Conservation (phyloP, 2,888 invertebrate genomes). For the Agelastica alni region DNA sequence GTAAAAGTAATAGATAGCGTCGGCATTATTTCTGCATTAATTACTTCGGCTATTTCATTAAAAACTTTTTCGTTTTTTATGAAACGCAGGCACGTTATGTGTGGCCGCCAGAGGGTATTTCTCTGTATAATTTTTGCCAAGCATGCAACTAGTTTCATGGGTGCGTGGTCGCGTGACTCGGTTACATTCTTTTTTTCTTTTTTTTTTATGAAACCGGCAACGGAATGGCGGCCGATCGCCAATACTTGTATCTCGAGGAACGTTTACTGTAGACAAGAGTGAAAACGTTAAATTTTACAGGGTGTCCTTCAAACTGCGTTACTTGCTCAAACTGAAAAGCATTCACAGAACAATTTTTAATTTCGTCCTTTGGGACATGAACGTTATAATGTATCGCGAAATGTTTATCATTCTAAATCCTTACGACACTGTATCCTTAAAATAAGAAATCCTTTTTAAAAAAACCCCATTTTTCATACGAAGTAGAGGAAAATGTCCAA, state of each 20-base stretch:
- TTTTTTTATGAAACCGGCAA: neutral
- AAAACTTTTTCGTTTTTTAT: neutral
- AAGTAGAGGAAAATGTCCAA: no score
- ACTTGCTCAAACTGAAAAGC: no score
- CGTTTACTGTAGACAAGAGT: neutral
- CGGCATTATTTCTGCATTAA: neutral
- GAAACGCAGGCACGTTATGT: slow-evolving; percentile 3
- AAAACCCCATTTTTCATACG: no score
- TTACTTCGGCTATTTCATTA: neutral
- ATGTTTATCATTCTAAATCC: no score
- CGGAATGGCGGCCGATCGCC: neutral
- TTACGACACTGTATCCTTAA: no score
- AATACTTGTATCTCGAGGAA: neutral
- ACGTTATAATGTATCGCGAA: no score
- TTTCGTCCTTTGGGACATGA: no score
- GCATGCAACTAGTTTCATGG: slow-evolving; percentile 17
- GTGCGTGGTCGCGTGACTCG: slow-evolving; percentile 13
- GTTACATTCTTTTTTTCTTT: slow-evolving; percentile 10
- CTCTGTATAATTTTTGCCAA: slow-evolving; percentile 1
- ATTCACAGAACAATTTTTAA: no score
- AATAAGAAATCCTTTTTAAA: no score
- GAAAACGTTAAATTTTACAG: neutral
- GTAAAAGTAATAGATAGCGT: no score
- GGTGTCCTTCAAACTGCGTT: no score
- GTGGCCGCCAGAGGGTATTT: slow-evolving; percentile 3